Percentiles rank a stretch among this genome's conserved stretches.
Evolutionary conservation across 2,113 vertebrate genomes (phyloP).

Genomic region (Lepus americanus): DNA sequence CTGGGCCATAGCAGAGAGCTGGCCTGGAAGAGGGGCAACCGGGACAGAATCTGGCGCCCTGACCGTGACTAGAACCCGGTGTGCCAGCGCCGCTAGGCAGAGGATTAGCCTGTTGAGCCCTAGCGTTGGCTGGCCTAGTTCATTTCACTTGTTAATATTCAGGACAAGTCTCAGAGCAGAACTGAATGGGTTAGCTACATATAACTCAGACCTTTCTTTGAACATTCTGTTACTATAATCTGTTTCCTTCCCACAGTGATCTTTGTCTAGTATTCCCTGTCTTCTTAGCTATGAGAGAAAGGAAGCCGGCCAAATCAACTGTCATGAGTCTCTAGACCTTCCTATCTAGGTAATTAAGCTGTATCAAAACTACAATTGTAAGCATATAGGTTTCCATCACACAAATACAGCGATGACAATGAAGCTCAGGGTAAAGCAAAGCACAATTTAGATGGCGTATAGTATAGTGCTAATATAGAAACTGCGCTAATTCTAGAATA

Average conservation of each 20-base stretch:
- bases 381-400: background rate
- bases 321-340: background rate
- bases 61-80: too few relatives aligned
- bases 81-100: too few relatives aligned
- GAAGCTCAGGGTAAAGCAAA: background rate
- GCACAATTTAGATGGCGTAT: background rate
- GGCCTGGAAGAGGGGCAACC: too few relatives aligned
- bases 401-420: background rate
- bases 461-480: background rate
- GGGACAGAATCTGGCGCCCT: too few relatives aligned
- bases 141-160: slow-evolving; percentile 7
- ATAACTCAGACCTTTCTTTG: background rate
- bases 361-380: background rate
- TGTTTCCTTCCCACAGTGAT: background rate
- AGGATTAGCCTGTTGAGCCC: too few relatives aligned
- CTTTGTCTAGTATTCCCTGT: background rate
- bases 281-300: background rate
- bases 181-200: background rate
- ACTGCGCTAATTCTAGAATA: background rate
- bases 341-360: background rate
- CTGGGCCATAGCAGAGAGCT: too few relatives aligned
- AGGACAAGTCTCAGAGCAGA: slow-evolving; percentile 18
- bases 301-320: background rate
- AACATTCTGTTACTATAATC: background rate
- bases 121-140: background rate